phyloP scores from a whole-genome alignment of 2,888 invertebrate species.

The Ophioninae sp. region DNA sequence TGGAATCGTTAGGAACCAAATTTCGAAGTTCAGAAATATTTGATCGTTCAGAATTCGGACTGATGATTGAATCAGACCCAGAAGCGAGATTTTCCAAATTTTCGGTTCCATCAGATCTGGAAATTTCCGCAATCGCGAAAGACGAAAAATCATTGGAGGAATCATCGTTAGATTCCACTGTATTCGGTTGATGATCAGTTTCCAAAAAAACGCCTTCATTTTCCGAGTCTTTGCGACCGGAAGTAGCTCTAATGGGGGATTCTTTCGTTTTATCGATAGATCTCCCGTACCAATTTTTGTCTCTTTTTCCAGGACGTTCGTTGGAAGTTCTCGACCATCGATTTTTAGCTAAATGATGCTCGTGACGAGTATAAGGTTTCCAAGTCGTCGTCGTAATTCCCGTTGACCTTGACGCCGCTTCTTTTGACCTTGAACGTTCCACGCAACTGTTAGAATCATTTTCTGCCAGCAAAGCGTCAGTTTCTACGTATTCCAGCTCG shows the following conservation, averaged over 20 bases:
- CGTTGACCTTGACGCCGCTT: background rate
- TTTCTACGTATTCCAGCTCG: constrained; percentile 67
- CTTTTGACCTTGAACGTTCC: constrained; percentile 19
- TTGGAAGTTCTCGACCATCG: constrained; percentile 41
- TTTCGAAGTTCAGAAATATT: constrained; percentile 4
- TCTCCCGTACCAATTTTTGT: constrained; percentile 56
- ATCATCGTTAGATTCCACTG: background rate
- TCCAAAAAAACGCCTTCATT: constrained; percentile 66
- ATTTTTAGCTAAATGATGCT: constrained; percentile 28
- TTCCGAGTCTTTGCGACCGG: constrained; percentile 54
- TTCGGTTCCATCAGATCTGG: too few species aligned
- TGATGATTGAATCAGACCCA: background rate
- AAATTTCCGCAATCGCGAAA: background rate
- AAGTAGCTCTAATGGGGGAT: constrained; percentile 30
- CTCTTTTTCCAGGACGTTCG: constrained; percentile 38
- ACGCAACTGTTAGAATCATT: constrained; percentile 33
- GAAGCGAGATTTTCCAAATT: too few species aligned
- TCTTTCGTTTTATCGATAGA: constrained; percentile 47
- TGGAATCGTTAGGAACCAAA: background rate
- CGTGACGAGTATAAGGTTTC: constrained; percentile 52
- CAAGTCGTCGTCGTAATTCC: constrained; percentile 4
- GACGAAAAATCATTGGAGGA: background rate
- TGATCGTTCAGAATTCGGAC: background rate
- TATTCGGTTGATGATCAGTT: constrained; percentile 56
- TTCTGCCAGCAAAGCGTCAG: constrained; percentile 64